Evolutionary conservation across 2,113 vertebrate species (phyloP).

Genomic region (Bagarius yarrelli): DNA sequence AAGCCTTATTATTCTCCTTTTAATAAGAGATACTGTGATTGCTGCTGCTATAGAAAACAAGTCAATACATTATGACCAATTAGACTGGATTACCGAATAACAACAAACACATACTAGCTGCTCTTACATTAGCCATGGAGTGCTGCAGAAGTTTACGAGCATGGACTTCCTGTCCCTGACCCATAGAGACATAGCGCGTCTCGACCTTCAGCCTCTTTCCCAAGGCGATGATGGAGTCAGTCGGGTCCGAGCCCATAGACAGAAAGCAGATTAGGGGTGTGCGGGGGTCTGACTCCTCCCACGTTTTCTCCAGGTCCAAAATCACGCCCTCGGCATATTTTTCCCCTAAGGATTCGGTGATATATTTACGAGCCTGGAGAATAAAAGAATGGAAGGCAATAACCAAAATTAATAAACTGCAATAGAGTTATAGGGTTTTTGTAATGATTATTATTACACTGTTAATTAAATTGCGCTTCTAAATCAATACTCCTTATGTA

Average conservation of each 20-base stretch:
- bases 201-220: slow-evolving; percentile 86
- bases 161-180: slow-evolving; percentile 90
- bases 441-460: neutral
- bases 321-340: slow-evolving; percentile 84
- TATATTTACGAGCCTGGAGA: slow-evolving; percentile 87
- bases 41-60: neutral
- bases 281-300: slow-evolving; percentile 87
- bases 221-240: slow-evolving; percentile 86
- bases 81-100: neutral
- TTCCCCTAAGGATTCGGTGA: slow-evolving; percentile 84
- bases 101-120: neutral
- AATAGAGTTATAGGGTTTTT: neutral
- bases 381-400: neutral
- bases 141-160: slow-evolving; percentile 89
- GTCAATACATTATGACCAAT: neutral
- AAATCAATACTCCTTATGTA: neutral
- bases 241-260: slow-evolving; percentile 96
- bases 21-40: too few species aligned
- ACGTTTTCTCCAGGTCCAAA: slow-evolving; percentile 87
- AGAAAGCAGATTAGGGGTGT: slow-evolving; percentile 92
- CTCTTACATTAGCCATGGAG: slow-evolving; percentile 84
- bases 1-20: too few species aligned
- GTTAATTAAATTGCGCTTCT: neutral
- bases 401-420: neutral
- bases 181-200: slow-evolving; percentile 90